Percentiles rank a stretch among this genome's conserved stretches.
These are phyloP conservation scores for Gerris lacustris DNA, from an alignment of 2,888 invertebrate genomes.

Conservation along the genomic window DNA sequence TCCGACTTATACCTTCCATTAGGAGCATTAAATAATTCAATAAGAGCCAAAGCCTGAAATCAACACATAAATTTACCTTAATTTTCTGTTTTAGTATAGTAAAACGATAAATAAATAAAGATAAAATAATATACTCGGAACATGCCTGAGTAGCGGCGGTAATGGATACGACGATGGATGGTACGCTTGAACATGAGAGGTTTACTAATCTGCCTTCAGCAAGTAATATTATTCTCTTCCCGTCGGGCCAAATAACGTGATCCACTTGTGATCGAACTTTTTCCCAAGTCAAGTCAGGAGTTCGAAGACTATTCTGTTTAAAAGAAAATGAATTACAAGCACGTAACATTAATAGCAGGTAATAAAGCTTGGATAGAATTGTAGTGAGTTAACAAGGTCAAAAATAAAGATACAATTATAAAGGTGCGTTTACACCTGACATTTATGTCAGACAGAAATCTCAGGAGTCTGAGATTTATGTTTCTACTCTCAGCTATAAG, in stretches of 20 bases:
- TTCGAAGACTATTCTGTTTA: constrained; percentile 68
- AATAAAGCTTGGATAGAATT: constrained; percentile 14
- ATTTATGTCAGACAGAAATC: too few species aligned
- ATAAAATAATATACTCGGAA: not conserved
- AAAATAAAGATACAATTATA: too few species aligned
- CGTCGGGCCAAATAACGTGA: constrained; percentile 96
- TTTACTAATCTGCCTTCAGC: constrained; percentile 94
- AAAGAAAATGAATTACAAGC: constrained; percentile 22
- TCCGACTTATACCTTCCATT: constrained; percentile 89
- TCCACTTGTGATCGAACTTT: constrained; percentile 94
- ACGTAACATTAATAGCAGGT: too few species aligned
- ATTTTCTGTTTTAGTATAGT: not conserved
- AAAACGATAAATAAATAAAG: not conserved
- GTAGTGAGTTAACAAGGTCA: constrained; percentile 6
- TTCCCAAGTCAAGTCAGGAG: constrained; percentile 93
- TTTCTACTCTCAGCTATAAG: too few species aligned
- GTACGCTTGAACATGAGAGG: constrained; percentile 90
- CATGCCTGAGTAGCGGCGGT: constrained; percentile 82
- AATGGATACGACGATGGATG: constrained; percentile 95
- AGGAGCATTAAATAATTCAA: constrained; percentile 94
- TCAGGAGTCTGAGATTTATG: too few species aligned
- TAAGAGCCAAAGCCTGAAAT: constrained; percentile 70
- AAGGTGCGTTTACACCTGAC: too few species aligned
- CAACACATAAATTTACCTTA: constrained; percentile 3
- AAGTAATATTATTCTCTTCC: constrained; percentile 81